Evolutionary conservation across 2,113 vertebrate species (phyloP).

Genomic region (Takifugu flavidus): DNA sequence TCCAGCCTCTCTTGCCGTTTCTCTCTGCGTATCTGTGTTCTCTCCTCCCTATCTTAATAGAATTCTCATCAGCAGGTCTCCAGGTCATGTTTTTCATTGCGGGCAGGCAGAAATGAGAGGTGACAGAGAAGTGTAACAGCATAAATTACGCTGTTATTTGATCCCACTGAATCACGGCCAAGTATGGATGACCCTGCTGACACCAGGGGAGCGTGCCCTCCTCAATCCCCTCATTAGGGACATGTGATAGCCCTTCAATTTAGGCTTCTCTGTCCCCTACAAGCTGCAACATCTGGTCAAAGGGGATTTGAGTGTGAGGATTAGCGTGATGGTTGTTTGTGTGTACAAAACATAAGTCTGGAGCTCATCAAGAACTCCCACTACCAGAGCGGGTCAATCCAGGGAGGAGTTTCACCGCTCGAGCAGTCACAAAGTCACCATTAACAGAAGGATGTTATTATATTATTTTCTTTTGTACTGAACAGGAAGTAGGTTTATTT

Average conservation of each 20-base stretch:
- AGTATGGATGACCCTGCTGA: constrained; percentile 29
- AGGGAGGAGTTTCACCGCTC: background rate
- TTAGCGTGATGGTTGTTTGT: constrained; percentile 59
- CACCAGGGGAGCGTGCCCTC: constrained; percentile 10
- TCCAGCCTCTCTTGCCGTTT: background rate
- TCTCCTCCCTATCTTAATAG: constrained; percentile 11
- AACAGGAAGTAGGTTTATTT: no score
- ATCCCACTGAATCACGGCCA: constrained; percentile 31
- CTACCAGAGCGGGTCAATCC: constrained; percentile 1
- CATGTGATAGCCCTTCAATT: constrained; percentile 46
- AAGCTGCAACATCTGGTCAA: constrained; percentile 66
- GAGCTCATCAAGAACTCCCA: constrained; percentile 43
- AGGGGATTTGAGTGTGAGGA: constrained; percentile 53
- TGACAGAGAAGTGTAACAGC: constrained; percentile 28
- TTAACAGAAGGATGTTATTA: background rate
- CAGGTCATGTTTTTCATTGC: constrained; percentile 26
- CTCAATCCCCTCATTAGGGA: constrained; percentile 52
- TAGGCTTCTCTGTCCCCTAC: constrained; percentile 35
- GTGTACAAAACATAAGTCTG: constrained; percentile 51
- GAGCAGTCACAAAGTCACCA: background rate
- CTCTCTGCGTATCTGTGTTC: background rate
- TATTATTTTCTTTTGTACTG: no score
- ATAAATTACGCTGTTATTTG: constrained; percentile 36
- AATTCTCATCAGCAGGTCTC: constrained; percentile 21
- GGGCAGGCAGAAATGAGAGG: constrained; percentile 14